Evolutionary conservation across 1,140 invertebrate species (phyloP), one percentile per base, ranked within the genome.

Genomic region (Panonychus citri): DNA sequence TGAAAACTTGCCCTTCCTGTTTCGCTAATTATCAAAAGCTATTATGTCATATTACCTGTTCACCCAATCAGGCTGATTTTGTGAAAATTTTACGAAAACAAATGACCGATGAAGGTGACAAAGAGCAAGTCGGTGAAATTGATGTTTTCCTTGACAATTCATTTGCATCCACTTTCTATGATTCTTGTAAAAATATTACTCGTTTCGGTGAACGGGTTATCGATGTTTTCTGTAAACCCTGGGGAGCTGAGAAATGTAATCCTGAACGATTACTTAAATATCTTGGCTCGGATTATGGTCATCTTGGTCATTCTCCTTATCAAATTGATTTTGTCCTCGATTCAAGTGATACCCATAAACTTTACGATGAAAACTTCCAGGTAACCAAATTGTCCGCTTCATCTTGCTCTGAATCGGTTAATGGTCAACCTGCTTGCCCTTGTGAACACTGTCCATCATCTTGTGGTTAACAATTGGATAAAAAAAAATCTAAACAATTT

Each of bases 31-130:
- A 93, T 65, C 68, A 78, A 1, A 75, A 78, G 53, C 76, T 85
- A 60, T 77, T 88, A 57, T 94, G 89, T 65, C 76, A 80, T 48
- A 74, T 90, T 61, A 83, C 85, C 0, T 96, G 90, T 67, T 75
- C 75, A 15, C 76, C 80, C 1, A 59, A 76, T 17, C 89, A 95
- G 66, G 79, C 77, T 39, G 67, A 74, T 7, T 95, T 84, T 64
- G 66, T 89, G 10, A 73, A 79, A 56, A 72, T 80, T 25, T 75
- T 72, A 28, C 10, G 51, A 28, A 39, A 54, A 21, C 46, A 26
- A 15, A 56, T 21, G 3, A 13, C 30, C n/a, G 54, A 55, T 10
- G 54, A 54, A n/a, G n/a, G 12, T 34, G 40, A 7, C n/a, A 55
- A 55, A 43, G 39, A 55, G 12, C 17, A 42, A 42, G 42, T 55